Conservation (phyloP, 2,888 invertebrate genomes). For the Pecten maximus region DNA sequence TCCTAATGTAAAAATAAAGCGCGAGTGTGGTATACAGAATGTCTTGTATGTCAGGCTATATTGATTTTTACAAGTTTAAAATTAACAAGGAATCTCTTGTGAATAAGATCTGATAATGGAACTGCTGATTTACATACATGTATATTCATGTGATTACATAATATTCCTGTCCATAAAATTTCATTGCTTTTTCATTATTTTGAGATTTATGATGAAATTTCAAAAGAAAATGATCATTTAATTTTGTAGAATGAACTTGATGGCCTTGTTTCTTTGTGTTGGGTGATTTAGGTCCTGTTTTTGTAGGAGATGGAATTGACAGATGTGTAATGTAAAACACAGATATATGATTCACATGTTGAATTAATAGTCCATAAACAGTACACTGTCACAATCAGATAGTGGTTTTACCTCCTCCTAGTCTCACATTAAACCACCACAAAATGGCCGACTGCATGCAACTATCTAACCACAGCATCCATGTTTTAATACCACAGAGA, state of each 20-base stretch:
- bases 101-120: slow-evolving; percentile 13
- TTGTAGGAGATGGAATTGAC: not conserved
- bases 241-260: slow-evolving; percentile 1
- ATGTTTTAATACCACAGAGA: not conserved
- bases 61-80: slow-evolving; percentile 25
- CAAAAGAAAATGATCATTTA: slow-evolving; percentile 25
- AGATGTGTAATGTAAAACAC: not conserved
- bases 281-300: not conserved
- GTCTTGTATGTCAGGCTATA: not conserved
- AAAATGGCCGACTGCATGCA: slow-evolving; percentile 7
- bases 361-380: slow-evolving; percentile 24
- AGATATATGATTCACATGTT: not conserved
- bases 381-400: slow-evolving; percentile 13
- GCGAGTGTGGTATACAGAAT: not conserved
- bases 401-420: not conserved
- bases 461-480: not conserved
- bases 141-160: slow-evolving; percentile 24
- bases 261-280: not conserved
- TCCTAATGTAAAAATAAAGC: slow-evolving; percentile 11
- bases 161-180: slow-evolving; percentile 19
- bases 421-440: slow-evolving; percentile 11
- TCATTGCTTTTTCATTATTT: slow-evolving; percentile 11
- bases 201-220: slow-evolving; percentile 12
- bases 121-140: slow-evolving; percentile 26
- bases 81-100: slow-evolving; percentile 24